A percentile compares a stretch with the other conserved stretches of the same genome.
These are phyloP conservation scores for Cephus runcator DNA, from an alignment of 2,888 invertebrate species.

Conservation along the genomic window DNA sequence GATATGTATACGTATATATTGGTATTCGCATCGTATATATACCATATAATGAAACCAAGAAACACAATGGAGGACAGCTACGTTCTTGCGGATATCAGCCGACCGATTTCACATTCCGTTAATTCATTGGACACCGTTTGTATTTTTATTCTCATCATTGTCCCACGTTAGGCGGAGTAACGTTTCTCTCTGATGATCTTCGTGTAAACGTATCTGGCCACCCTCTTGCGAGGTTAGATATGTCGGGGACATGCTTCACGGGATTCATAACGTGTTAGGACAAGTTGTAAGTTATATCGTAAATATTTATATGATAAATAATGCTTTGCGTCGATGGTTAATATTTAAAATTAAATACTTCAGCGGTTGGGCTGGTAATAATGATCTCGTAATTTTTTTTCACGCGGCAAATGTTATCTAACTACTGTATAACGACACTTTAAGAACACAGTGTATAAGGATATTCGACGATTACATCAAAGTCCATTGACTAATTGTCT, in stretches of 20 bases:
- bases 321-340: neutral
- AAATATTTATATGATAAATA: neutral
- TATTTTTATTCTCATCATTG: neutral
- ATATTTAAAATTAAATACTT: neutral
- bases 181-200: neutral
- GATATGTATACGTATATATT: neutral
- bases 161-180: neutral
- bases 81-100: neutral
- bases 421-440: neutral
- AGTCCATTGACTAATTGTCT: neutral
- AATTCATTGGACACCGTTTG: constrained; percentile 1
- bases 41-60: neutral
- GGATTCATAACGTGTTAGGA: neutral
- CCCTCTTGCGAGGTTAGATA: neutral
- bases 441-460: neutral
- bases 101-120: constrained; percentile 6
- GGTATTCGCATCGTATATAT: neutral
- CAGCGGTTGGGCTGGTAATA: neutral
- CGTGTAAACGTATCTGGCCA: neutral
- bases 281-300: neutral
- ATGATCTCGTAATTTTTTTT: neutral
- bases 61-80: neutral
- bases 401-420: neutral
- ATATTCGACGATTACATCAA: neutral
- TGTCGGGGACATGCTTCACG: neutral